phyloP scores from a whole-genome alignment of 2,113 vertebrate genomes.

The Saccopteryx leptura region DNA sequence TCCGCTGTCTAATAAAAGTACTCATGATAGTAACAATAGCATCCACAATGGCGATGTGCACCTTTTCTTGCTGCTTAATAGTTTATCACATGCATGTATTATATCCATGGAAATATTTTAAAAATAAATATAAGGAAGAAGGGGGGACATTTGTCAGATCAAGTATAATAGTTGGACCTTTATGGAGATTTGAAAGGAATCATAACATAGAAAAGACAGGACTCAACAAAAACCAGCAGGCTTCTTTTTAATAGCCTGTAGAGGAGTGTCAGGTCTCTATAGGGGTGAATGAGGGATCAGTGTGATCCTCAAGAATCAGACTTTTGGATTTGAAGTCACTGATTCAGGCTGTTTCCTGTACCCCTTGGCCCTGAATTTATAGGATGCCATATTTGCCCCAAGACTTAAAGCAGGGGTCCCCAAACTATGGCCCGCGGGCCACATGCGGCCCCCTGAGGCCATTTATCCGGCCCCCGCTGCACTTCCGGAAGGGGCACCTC shows the following conservation, averaged over 20 bases:
- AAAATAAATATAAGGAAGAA: not conserved
- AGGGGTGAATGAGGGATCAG: fast-evolving
- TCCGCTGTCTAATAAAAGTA: fast-evolving
- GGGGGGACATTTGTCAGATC: not conserved
- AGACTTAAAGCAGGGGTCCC: not conserved
- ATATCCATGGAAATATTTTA: not conserved
- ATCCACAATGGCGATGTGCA: fast-evolving
- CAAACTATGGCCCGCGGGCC: too few species aligned
- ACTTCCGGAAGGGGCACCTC: too few species aligned
- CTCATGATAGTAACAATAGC: fast-evolving
- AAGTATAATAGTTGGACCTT: not conserved
- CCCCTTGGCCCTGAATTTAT: not conserved
- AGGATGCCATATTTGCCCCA: not conserved
- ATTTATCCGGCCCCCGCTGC: too few species aligned
- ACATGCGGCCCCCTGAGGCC: too few species aligned
- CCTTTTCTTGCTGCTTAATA: not conserved
- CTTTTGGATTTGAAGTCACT: not conserved
- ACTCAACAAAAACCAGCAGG: fast-evolving
- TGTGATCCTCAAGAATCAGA: not conserved
- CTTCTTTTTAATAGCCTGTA: too few species aligned
- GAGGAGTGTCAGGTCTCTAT: not conserved
- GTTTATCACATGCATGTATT: not conserved
- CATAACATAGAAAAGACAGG: fast-evolving
- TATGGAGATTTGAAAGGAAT: not conserved
- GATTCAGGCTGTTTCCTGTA: not conserved